These are phyloP conservation scores for Diadema setosum DNA, from an alignment of 35 echinoderm and acorn worm species.

Conservation along the genomic window DNA sequence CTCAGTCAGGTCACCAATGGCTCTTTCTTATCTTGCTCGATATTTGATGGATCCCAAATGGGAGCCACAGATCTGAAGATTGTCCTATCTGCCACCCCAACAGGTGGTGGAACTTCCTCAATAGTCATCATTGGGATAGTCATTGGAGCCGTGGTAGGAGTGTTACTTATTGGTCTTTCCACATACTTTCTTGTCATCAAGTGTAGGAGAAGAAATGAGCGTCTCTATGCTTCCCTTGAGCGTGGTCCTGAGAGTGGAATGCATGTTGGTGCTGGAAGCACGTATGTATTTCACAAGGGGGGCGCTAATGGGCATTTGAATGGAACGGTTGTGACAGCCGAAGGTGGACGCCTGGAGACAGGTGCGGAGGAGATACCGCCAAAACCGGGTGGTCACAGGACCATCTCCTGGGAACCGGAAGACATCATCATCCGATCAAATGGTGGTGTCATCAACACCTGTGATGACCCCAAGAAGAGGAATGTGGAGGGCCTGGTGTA, in stretches of 20 bases:
- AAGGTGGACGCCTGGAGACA: background rate
- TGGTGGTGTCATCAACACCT: background rate
- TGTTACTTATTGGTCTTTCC: background rate
- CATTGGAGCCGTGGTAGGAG: background rate
- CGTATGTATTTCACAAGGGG: background rate
- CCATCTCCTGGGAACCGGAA: conserved; percentile 12
- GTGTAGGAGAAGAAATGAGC: background rate
- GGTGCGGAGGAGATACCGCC: background rate
- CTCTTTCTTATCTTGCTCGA: background rate
- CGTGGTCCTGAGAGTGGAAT: background rate
- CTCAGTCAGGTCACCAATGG: background rate
- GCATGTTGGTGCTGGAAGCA: background rate
- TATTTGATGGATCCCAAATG: background rate
- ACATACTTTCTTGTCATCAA: background rate
- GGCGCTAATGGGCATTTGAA: background rate
- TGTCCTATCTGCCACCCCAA: background rate
- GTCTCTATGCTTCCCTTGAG: background rate
- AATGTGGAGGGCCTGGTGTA: conserved; percentile 1
- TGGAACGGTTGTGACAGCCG: background rate
- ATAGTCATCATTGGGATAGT: background rate
- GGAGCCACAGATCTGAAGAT: background rate
- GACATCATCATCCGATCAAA: conserved; percentile 3
- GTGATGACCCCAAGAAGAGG: background rate
- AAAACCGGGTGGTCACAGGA: background rate
- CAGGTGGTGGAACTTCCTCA: background rate